These are phyloP conservation scores for Dipodomys spectabilis DNA, from an alignment of 2,113 vertebrate species.

Conservation along the genomic window DNA sequence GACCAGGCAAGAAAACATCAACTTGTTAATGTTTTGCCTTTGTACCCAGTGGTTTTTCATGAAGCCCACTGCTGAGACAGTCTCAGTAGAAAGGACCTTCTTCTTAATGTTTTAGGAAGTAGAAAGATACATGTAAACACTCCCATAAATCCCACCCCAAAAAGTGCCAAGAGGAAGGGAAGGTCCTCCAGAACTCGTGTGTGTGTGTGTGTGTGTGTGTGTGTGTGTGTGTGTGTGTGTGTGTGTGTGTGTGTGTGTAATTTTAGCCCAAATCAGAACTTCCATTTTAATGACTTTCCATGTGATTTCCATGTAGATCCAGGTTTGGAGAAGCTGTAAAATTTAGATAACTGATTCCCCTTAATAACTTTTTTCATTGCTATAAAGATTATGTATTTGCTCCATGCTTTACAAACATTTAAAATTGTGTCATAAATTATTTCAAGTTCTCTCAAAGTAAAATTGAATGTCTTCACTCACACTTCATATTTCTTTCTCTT, in stretches of 20 bases:
- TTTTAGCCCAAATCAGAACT: neutral
- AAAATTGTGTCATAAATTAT: neutral
- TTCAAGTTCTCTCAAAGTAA: neutral
- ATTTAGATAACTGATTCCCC: neutral
- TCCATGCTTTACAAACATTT: neutral
- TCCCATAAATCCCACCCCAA: neutral
- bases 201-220: too few relatives aligned
- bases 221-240: too few relatives aligned
- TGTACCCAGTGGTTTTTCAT: conserved; percentile 37
- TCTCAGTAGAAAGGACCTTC: conserved; percentile 51
- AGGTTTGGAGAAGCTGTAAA: neutral
- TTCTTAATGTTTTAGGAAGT: conserved; percentile 41
- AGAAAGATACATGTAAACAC: neutral
- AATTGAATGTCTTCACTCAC: neutral
- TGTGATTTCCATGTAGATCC: neutral
- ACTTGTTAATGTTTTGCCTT: conserved; percentile 71
- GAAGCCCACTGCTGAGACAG: neutral
- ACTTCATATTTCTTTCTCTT: neutral
- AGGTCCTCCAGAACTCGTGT: neutral
- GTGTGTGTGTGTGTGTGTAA: too few relatives aligned
- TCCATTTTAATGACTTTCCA: conserved; percentile 47
- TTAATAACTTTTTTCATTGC: neutral
- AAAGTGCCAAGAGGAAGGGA: neutral
- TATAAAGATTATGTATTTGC: neutral
- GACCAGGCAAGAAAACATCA: conserved; percentile 70